Evolutionary conservation across 2,113 vertebrate genomes (phyloP).

Genomic region (Scartelaos histophorus): DNA sequence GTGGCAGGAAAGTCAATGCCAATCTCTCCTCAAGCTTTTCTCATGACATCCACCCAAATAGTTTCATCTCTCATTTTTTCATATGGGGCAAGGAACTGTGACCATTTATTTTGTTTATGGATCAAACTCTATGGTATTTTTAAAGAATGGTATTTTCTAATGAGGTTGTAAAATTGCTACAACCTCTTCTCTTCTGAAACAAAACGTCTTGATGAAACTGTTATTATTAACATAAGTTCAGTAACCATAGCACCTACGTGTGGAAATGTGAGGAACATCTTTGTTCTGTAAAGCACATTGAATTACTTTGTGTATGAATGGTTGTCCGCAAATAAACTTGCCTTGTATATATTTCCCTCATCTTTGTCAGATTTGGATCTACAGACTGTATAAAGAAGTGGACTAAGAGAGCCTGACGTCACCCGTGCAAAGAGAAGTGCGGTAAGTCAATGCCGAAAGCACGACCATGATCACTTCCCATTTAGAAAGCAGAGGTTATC

Average conservation of each 20-base stretch:
- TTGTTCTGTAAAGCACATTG: background rate
- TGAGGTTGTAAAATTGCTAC: background rate
- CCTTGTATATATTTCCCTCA: background rate
- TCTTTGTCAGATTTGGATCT: background rate
- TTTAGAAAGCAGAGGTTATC: no score
- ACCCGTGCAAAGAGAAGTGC: no score
- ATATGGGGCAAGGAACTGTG: conserved; percentile 9
- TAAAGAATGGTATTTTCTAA: background rate
- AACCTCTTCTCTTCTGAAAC: background rate
- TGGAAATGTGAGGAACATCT: no score
- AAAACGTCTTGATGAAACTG: background rate
- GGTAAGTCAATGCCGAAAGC: no score
- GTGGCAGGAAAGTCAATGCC: conserved; percentile 58
- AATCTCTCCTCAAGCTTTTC: conserved; percentile 33
- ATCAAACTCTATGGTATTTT: background rate
- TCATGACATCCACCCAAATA: conserved; percentile 47
- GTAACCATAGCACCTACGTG: no score
- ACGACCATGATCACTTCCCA: no score
- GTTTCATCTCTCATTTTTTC: conserved; percentile 29
- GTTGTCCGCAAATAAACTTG: background rate
- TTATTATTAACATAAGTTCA: background rate
- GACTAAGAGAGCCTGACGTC: no score
- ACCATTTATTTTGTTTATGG: conserved; percentile 1
- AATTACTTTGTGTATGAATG: background rate
- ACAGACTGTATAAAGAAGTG: background rate